These are phyloP conservation scores for Alcis repandata DNA, from an alignment of 2,888 invertebrate genomes.

Conservation along the genomic window DNA sequence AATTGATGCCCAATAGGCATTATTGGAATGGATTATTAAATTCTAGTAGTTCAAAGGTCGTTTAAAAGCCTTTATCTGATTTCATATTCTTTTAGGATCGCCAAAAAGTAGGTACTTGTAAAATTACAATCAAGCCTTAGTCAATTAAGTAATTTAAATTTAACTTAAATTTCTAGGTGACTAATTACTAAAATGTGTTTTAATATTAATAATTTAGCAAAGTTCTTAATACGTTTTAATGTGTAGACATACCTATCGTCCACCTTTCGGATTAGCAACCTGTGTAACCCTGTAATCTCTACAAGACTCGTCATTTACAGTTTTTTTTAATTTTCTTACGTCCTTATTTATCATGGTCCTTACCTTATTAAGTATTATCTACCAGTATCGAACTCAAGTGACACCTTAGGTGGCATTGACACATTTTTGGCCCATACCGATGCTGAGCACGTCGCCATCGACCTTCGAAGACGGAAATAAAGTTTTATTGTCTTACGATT, in stretches of 20 bases:
- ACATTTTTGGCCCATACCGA: slow-evolving; percentile 18
- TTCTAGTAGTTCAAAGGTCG: slow-evolving; percentile 10
- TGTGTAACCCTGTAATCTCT: no score
- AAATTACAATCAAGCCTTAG: no score
- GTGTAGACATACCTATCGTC: no score
- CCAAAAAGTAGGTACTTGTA: no score
- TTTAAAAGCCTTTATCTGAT: background rate
- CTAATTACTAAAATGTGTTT: no score
- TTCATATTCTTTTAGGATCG: background rate
- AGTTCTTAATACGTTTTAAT: no score
- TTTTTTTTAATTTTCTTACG: no score
- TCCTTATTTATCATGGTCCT: background rate
- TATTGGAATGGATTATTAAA: background rate
- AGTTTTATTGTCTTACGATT: slow-evolving; percentile 9
- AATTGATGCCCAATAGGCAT: slow-evolving; percentile 8
- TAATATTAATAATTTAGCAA: no score
- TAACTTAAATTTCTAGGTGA: no score
- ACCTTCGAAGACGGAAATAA: slow-evolving; percentile 34
- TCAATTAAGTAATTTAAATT: no score
- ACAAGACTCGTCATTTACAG: no score
- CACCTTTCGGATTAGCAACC: no score
- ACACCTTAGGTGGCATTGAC: slow-evolving; percentile 18
- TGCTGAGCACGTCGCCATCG: slow-evolving; percentile 25
- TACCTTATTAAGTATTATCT: background rate
- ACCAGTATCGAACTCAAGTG: slow-evolving; percentile 3